A percentile compares a stretch with the other conserved stretches of the same genome.
Conservation (phyloP, 2,888 invertebrate genomes). For the Pristionchus arcanus region DNA sequence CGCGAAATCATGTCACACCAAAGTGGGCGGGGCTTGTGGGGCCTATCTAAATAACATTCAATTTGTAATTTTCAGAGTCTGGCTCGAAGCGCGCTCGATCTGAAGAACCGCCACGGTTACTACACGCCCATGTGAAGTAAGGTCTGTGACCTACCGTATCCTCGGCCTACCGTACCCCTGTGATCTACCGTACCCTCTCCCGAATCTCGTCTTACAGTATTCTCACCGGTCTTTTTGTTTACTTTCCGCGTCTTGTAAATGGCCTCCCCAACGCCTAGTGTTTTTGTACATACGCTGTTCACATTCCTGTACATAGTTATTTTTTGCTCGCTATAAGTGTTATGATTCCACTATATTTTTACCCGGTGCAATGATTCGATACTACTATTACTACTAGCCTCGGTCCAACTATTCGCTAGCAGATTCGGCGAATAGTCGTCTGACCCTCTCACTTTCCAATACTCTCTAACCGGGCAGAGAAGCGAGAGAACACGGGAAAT, state of each 20-base stretch:
- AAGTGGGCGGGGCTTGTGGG: too few species aligned
- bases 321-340: neutral
- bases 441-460: neutral
- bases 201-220: neutral
- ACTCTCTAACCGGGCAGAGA: too few species aligned
- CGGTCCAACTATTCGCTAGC: constrained; percentile 13
- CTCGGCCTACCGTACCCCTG: neutral
- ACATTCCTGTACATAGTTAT: constrained; percentile 37
- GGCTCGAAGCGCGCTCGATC: neutral
- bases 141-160: neutral
- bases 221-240: neutral
- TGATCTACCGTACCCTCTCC: neutral
- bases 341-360: neutral
- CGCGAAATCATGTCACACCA: too few species aligned
- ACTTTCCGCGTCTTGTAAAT: neutral
- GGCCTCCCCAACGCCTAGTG: neutral
- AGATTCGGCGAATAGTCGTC: neutral
- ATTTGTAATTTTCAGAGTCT: neutral
- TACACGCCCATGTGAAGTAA: constrained; percentile 17
- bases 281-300: constrained; percentile 36
- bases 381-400: neutral
- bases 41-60: neutral
- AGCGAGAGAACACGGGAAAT: too few species aligned
- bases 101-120: constrained; percentile 30
- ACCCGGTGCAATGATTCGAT: constrained; percentile 46